Evolutionary conservation across 2,797 vertebrate species (phyloP), one percentile per base, ranked within the genome.

Genomic region (Sebastes wilsoni): DNA sequence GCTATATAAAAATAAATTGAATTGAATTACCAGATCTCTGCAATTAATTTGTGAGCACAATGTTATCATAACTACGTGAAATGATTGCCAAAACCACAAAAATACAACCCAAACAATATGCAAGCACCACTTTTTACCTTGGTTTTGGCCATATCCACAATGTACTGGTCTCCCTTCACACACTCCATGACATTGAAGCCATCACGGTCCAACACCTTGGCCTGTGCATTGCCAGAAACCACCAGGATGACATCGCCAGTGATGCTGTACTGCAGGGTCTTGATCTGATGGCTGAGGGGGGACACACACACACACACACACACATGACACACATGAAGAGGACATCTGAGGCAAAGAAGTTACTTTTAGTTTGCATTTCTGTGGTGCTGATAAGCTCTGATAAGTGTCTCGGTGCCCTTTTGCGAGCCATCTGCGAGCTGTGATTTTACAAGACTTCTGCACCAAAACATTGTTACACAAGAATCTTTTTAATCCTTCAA

Each of bases 171-270:
- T 88, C 99, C 99, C 87, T 99, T 99, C 66, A 97, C 93, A 88
- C 98, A 99, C 82, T 99, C 98, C 96, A 99, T 97, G 46, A 99
- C 97, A 18, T 97, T 98, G 93, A 99, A 99, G 68, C 99, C 98
- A 75, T 99, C 99, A 67, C 98, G 96, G 91, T 99, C 98, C 88
- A 99, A 94, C 69, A 99, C 97, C 88, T 99, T 99, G 74, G 98
- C 98, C 87, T 99, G 98, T 30, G 98, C 96, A 46, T 98, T 99
- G 56, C 98, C 98, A 22, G 99, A 97, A 32, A 99, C 96, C 58
- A 99, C 98, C 1, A 99, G 95, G 92, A 99, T 97, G 80, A 97
- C 97, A 72, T 99, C 99, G 62, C 98, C 99, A 0, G 99, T 99
- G 90, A 96, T 94, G 90, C 98, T 99, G 77, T 99, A 99, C 90